Conservation (phyloP, 2,888 invertebrate genomes). For the Hirtodrosophila cameraria region DNA sequence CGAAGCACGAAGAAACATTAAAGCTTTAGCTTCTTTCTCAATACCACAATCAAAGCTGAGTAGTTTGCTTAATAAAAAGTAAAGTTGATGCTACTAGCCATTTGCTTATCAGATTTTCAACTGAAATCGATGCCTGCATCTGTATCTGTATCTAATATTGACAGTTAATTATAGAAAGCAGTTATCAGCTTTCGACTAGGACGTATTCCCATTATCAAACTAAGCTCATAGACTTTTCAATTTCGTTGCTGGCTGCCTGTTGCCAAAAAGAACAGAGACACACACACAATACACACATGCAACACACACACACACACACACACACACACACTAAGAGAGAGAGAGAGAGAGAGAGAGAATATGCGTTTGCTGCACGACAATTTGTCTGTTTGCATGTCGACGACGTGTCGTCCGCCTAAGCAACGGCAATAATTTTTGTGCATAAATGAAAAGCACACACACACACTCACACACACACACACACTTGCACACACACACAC, state of each 20-base stretch:
- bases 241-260: constrained; percentile 32
- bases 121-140: constrained; percentile 1
- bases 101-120: constrained; percentile 11
- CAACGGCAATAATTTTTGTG: constrained; percentile 79
- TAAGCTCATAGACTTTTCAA: constrained; percentile 38
- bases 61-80: constrained; percentile 5
- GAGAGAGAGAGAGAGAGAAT: no score
- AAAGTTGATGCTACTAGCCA: constrained; percentile 5
- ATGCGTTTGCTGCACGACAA: constrained; percentile 61
- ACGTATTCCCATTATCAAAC: constrained; percentile 21
- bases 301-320: not conserved
- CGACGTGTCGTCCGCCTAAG: constrained; percentile 78
- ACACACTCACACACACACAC: constrained; percentile 16
- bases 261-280: constrained; percentile 8
- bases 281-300: constrained; percentile 2
- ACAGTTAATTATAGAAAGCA: constrained; percentile 70
- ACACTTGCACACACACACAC: constrained; percentile 4
- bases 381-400: constrained; percentile 70
- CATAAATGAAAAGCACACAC: constrained; percentile 79
- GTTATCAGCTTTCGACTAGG: constrained; percentile 60
- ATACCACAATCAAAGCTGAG: not conserved
- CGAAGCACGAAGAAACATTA: no score
- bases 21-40: no score
- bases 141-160: constrained; percentile 25
- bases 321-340: no score